Evolutionary conservation across 2,797 vertebrate genomes (phyloP), one percentile per base, ranked within the genome.

Genomic region (Lithobates pipiens): DNA sequence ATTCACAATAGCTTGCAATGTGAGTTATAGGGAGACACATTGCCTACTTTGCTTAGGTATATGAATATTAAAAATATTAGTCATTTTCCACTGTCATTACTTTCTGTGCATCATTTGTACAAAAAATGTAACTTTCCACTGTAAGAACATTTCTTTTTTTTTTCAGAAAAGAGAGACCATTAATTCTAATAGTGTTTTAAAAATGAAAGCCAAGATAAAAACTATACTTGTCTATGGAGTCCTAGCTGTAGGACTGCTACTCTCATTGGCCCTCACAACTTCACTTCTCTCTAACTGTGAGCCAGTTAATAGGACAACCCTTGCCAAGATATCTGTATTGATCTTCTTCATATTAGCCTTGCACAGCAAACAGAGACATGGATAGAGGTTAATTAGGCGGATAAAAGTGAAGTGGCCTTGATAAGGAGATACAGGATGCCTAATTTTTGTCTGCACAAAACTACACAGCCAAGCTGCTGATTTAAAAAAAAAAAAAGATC

Each of bases 301-400:
- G 76, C 25, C 34, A 32, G 85, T 83, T 87, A 87, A 83, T 87
- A 87, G 81, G 71, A 81, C 71, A 87, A 57, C 81, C 71, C 25
- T 83, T 84, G 86, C 81, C 81, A 87, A 87, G 86, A 80, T 84
- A 80, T 83, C 76, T 46, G 76, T 87, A 87, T 87, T 87, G 86
- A 87, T 87, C 76, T 80, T 80, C 81, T 74, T 75, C 86, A 87
- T 87, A 87, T 87, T 87, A 84, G 86, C 76, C 82, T 76, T 84
- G 76, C 70, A 71, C 81, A 76, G 76, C 76, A 68, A 86, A 84
- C 86, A 87, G 44, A 87, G 76, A 83, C 81, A 83, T 74, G 81
- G 81, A 84, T 72, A 80, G 81, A 84, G 86, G 86, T 87, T 87
- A 87, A 87, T 87, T 87, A 87, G 65, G 86, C 71, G 44, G 71